Evolutionary conservation across 2,797 vertebrate genomes (phyloP).

Genomic region (Odontamblyopus lacepedii): DNA sequence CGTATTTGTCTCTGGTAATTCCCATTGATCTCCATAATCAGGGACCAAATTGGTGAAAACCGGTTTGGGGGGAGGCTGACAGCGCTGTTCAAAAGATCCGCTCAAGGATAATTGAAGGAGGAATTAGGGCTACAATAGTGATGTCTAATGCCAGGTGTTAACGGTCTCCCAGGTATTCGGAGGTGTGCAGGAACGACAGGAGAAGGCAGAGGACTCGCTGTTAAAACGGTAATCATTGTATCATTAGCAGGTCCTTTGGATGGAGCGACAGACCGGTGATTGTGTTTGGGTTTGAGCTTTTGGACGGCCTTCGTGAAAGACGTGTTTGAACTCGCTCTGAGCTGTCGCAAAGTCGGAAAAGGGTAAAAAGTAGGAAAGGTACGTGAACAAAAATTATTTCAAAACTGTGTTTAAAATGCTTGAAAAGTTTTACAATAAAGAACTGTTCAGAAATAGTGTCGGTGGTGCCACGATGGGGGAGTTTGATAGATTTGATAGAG

Average conservation of each 20-base stretch:
- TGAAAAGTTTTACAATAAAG: too few relatives aligned
- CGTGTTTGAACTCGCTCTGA: slow-evolving; percentile 54
- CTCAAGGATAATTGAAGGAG: slow-evolving; percentile 70
- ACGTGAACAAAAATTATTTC: too few relatives aligned
- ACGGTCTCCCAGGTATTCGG: slow-evolving; percentile 55
- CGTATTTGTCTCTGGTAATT: slow-evolving; percentile 73
- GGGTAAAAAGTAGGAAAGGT: slow-evolving; percentile 17
- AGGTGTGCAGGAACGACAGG: slow-evolving; percentile 55
- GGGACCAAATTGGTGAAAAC: slow-evolving; percentile 64
- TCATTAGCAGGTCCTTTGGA: slow-evolving; percentile 48
- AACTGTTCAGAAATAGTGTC: too few relatives aligned
- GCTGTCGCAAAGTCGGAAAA: slow-evolving; percentile 18
- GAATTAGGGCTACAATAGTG: slow-evolving; percentile 72
- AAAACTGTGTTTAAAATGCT: too few relatives aligned
- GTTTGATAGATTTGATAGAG: too few relatives aligned
- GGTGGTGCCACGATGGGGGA: too few relatives aligned
- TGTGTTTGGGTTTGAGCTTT: slow-evolving; percentile 49
- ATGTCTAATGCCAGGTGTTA: slow-evolving; percentile 53
- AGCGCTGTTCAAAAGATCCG: slow-evolving; percentile 63
- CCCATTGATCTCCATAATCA: slow-evolving; percentile 76
- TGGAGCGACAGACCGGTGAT: slow-evolving; percentile 37
- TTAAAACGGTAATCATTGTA: slow-evolving; percentile 59
- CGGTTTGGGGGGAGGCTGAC: slow-evolving; percentile 46
- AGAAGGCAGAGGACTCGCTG: slow-evolving; percentile 46
- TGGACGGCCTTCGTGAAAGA: slow-evolving; percentile 37